Conservation (phyloP, 2,888 invertebrate genomes). For the Syrista parreyssii region DNA sequence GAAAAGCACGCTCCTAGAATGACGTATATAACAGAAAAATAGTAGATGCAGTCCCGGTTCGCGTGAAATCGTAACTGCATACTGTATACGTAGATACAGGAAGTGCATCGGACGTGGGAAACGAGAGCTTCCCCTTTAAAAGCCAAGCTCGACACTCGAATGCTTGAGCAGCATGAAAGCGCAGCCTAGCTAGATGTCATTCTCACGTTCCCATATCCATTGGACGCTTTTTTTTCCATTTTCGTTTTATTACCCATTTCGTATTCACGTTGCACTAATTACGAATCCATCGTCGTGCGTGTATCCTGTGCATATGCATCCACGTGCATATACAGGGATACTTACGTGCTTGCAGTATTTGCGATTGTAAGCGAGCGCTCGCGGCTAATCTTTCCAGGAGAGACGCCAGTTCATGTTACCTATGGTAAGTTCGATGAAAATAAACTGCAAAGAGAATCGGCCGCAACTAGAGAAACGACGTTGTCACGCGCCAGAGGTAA, state of each 20-base stretch:
- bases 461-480: constrained; percentile 6
- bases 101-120: background rate
- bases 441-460: background rate
- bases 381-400: background rate
- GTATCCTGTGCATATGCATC: background rate
- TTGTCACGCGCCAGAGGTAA: constrained; percentile 25
- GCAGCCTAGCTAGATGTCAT: constrained; percentile 29
- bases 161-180: constrained; percentile 30
- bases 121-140: constrained; percentile 34
- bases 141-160: constrained; percentile 22
- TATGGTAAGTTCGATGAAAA: background rate
- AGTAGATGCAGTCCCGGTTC: background rate
- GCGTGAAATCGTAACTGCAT: background rate
- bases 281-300: constrained; percentile 1
- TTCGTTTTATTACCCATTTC: constrained; percentile 27
- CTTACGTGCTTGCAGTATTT: background rate
- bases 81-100: background rate
- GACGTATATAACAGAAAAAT: background rate
- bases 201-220: constrained; percentile 24
- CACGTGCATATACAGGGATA: background rate
- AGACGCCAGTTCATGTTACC: background rate
- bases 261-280: constrained; percentile 30
- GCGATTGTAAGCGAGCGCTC: background rate
- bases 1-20: background rate
- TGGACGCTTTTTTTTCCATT: constrained; percentile 23